Evolutionary conservation across 1,140 invertebrate species (phyloP), one percentile per base, ranked within the genome.

Genomic region (Penaeus vannamei): DNA sequence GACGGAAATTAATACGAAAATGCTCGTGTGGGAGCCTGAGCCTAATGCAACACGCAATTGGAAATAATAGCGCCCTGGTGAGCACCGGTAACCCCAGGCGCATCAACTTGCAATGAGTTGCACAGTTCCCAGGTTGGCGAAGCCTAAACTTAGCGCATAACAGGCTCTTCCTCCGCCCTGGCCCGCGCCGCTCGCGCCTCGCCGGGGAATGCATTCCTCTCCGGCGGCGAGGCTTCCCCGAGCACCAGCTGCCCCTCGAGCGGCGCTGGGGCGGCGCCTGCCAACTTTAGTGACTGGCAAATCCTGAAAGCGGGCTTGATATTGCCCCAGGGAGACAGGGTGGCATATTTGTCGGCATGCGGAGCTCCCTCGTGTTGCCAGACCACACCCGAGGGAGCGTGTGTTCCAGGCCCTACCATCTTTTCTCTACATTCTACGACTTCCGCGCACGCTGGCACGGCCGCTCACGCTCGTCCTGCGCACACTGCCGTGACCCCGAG

Each of bases 81-180:
- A 87, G 79, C 61, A 29, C 62, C 79, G 86, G 86, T 69, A 87
- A 83, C 86, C 79, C 79, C 26, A 20, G 22, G 79, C 79, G 86
- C 86, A 87, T 87, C 86, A 87, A 87, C 86, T 87, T 83, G 86
- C 86, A 87, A 87, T 87, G 86, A 87, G 86, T 83, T 87, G 79
- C 86, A 87, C 86, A 87, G 81, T 80, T 87, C 86, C 20, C 23
- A 22, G 86, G 72, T 87, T 87, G 79, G 86, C 64, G 62, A 80
- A 42, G 5, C 62, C 36, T 87, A 87, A 87, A 87, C 79, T 87
- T 87, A 79, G 86, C 86, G 79, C n/a, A 19, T 59, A 36, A 72
- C 23, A 32, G 42, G 60, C 84, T 61, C 23, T 76, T 17, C n/a
- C 81, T 62, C 7, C 59, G 29, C 19, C 84, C 32, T 14, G 22